Evolutionary conservation across 1,140 invertebrate species (phyloP).

Genomic region (Zaprionus inermis): DNA sequence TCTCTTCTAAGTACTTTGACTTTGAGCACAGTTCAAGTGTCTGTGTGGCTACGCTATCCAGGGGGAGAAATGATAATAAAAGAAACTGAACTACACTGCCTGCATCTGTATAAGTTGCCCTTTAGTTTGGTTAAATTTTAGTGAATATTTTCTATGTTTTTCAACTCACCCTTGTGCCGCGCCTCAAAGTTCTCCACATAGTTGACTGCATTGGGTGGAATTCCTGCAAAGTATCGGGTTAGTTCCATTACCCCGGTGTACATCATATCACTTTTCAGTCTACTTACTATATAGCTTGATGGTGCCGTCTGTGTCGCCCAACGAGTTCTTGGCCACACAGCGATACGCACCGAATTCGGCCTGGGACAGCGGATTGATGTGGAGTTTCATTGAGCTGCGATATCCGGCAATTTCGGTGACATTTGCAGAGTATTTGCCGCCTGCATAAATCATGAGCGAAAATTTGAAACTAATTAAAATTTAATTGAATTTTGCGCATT

Average conservation of each 20-base stretch:
- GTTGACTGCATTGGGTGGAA: constrained; percentile 81
- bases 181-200: constrained; percentile 79
- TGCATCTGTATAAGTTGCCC: neutral
- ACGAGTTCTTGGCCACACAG: constrained; percentile 95
- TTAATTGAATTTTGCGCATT: constrained; percentile 71
- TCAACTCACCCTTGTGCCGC: constrained; percentile 77
- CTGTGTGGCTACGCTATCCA: neutral
- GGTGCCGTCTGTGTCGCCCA: constrained; percentile 94
- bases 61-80: neutral
- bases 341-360: constrained; percentile 92
- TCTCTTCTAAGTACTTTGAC: constrained; percentile 27
- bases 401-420: constrained; percentile 88
- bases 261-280: neutral
- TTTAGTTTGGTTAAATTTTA: neutral
- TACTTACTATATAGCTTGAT: constrained; percentile 93
- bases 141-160: neutral
- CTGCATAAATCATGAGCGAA: constrained; percentile 84
- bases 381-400: constrained; percentile 91
- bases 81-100: neutral
- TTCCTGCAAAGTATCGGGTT: constrained; percentile 55
- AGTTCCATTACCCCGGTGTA: neutral
- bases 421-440: constrained; percentile 90
- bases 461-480: constrained; percentile 74
- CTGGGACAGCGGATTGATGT: constrained; percentile 88
- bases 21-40: constrained; percentile 11